Base-by-base conservation (phyloP, 2,113 vertebrate species). In the Sialia sialis region DNA sequence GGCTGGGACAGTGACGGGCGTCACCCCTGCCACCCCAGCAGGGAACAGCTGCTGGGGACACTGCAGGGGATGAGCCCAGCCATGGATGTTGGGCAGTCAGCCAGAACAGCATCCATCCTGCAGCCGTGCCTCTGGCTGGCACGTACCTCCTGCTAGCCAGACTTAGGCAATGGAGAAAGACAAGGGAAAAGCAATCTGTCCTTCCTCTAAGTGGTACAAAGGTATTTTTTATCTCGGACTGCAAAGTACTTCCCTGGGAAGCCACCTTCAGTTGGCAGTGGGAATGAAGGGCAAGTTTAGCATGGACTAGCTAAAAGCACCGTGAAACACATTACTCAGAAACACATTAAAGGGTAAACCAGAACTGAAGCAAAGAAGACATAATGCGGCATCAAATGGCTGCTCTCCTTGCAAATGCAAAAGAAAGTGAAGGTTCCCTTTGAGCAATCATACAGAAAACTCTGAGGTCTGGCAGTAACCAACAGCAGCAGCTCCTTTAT, bases 21-120 rank as follows among this genome's bases (percentile, higher is more conserved):
- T 55, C 51, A 19, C 13, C 46, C 16, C 41, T 1, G 1, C 32
- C 3, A 0, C 32, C 43, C n/a, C 10, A 1, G 16, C 2, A 1
- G 73, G 43, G 43, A 43, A 39, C 0, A 0, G 49, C 54, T 63
- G 58, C 48, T 1, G 0, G 51, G 59, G 54, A 54, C 56, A 29
- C 6, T 26, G n/a, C 3, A 6, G 29, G 10, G 32, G 1, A 13
- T 27, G 4, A 72, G 62, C 38, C 54, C 38, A 10, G 52, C 36
- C 20, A 7, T 2, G 39, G 39, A 26, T 75, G 46, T 4, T 0
- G 1, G 60, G 38, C 76, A 58, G 23, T 1, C 77, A 75, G 69
- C 85, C 75, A 85, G 83, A 14, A 19, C 3, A 2, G 56, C 4
- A 0, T 7, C 69, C 39, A 19, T 1, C 11, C 55, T 13, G 36